Evolutionary conservation across 92 coral and sea anemone genomes (phyloP).

Genomic region (Umimayanthus kanabou): DNA sequence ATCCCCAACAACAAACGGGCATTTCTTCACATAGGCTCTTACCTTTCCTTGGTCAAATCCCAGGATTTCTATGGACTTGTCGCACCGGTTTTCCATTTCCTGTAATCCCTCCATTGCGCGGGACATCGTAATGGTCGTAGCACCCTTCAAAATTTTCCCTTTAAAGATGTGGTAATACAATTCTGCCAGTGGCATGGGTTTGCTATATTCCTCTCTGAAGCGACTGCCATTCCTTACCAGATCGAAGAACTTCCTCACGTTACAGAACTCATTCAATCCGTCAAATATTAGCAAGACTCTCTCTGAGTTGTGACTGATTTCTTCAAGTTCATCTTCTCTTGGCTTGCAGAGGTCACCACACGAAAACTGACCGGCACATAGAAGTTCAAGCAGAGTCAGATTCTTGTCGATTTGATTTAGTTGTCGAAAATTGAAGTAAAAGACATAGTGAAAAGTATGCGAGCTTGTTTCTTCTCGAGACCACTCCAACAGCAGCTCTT

Average conservation of each 20-base stretch:
- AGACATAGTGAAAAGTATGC: conserved; percentile 18
- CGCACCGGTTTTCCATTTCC: conserved; percentile 24
- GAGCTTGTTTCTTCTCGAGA: conserved; percentile 8
- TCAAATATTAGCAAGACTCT: conserved; percentile 38
- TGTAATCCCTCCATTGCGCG: conserved; percentile 28
- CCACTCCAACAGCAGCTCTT: conserved; percentile 35
- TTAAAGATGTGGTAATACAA: conserved; percentile 35
- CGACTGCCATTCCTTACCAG: conserved; percentile 43
- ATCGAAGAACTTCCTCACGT: conserved; percentile 21
- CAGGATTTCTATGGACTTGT: conserved; percentile 21
- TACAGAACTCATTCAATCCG: conserved; percentile 33
- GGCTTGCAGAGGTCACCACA: conserved; percentile 40
- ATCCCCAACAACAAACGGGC: conserved; percentile 10
- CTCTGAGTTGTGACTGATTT: conserved; percentile 14
- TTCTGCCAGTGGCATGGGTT: conserved; percentile 42
- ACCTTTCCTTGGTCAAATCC: conserved; percentile 36
- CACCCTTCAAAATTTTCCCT: conserved; percentile 38
- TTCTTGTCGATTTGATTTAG: conserved; percentile 29
- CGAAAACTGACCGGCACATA: conserved; percentile 40
- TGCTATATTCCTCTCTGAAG: conserved; percentile 42
- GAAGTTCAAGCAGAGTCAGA: conserved; percentile 29
- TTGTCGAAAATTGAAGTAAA: conserved; percentile 32
- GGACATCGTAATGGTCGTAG: conserved; percentile 30
- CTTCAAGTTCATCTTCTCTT: conserved; percentile 39
- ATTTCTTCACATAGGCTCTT: conserved; percentile 20